Conservation (phyloP, 1,140 invertebrate species). For the Tetraneura akinire region DNA sequence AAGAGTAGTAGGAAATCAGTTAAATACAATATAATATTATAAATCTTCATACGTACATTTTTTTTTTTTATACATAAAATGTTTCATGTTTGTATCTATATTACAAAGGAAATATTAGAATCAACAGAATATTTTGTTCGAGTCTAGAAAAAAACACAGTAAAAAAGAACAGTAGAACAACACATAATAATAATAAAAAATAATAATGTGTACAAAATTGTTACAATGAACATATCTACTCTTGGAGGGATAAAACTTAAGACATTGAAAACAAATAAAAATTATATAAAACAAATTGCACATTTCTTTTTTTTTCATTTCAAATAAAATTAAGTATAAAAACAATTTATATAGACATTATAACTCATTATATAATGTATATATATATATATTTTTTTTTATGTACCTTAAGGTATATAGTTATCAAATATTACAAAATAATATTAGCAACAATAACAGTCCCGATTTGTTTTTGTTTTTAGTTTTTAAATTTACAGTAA, state of each 20-base stretch:
- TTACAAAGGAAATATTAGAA: constrained; percentile 50
- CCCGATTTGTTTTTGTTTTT: constrained; percentile 17
- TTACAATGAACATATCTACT: constrained; percentile 31
- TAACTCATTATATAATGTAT: constrained; percentile 45
- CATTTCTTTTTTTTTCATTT: constrained; percentile 38
- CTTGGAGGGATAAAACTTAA: constrained; percentile 50
- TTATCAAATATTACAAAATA: constrained; percentile 49
- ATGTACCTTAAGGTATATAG: constrained; percentile 44
- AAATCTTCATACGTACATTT: background rate
- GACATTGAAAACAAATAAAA: constrained; percentile 49
- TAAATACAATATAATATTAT: background rate
- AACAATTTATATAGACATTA: constrained; percentile 51
- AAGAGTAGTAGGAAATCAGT: background rate
- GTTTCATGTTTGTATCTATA: constrained; percentile 50
- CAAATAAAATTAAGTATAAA: constrained; percentile 51
- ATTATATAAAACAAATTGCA: constrained; percentile 52
- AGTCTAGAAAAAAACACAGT: constrained; percentile 30
- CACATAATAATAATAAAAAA: background rate
- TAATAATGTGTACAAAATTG: constrained; percentile 41
- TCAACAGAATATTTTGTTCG: constrained; percentile 48
- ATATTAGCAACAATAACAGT: constrained; percentile 48
- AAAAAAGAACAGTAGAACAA: constrained; percentile 47
- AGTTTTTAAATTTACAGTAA: constrained; percentile 43
- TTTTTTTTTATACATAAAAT: constrained; percentile 40
- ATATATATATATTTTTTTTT: constrained; percentile 30